Evolutionary conservation across 2,888 invertebrate species (phyloP).

Genomic region (Boloria selene): DNA sequence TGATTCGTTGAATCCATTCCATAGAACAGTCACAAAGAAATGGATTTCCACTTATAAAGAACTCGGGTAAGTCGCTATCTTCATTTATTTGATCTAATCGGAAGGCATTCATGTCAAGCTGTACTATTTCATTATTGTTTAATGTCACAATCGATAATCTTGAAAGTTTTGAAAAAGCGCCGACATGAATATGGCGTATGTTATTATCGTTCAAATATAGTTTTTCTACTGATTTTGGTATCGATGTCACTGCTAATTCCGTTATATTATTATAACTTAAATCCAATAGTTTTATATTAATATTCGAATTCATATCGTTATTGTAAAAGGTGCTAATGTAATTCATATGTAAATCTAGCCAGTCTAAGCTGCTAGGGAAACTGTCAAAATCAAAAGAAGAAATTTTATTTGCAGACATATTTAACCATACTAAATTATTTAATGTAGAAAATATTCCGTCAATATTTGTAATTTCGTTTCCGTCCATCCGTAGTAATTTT

Average conservation of each 20-base stretch:
- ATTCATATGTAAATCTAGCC: slow-evolving; percentile 91
- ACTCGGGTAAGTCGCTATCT: slow-evolving; percentile 88
- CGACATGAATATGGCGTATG: slow-evolving; percentile 85
- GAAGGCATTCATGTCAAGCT: slow-evolving; percentile 88
- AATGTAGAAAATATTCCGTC: slow-evolving; percentile 88
- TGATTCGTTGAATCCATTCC: slow-evolving; percentile 92
- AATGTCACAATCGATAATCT: slow-evolving; percentile 88
- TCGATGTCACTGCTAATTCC: slow-evolving; percentile 85
- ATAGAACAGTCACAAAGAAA: slow-evolving; percentile 93
- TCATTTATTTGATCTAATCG: slow-evolving; percentile 85
- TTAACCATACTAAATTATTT: slow-evolving; percentile 88
- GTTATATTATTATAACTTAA: slow-evolving; percentile 87
- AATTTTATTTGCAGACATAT: slow-evolving; percentile 90
- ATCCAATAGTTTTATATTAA: slow-evolving; percentile 87
- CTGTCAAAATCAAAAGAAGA: slow-evolving; percentile 89
- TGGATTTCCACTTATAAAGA: slow-evolving; percentile 92
- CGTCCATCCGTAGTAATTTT: slow-evolving; percentile 88
- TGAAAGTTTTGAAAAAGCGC: slow-evolving; percentile 86
- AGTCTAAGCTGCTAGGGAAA: slow-evolving; percentile 87
- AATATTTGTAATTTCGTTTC: slow-evolving; percentile 88
- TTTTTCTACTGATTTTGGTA: slow-evolving; percentile 88
- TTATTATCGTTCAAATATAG: slow-evolving; percentile 89
- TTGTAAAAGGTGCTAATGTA: slow-evolving; percentile 84
- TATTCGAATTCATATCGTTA: slow-evolving; percentile 77
- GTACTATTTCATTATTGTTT: slow-evolving; percentile 87